Evolutionary conservation across 2,888 invertebrate species (phyloP).

Genomic region (Amblyteles armatorius): DNA sequence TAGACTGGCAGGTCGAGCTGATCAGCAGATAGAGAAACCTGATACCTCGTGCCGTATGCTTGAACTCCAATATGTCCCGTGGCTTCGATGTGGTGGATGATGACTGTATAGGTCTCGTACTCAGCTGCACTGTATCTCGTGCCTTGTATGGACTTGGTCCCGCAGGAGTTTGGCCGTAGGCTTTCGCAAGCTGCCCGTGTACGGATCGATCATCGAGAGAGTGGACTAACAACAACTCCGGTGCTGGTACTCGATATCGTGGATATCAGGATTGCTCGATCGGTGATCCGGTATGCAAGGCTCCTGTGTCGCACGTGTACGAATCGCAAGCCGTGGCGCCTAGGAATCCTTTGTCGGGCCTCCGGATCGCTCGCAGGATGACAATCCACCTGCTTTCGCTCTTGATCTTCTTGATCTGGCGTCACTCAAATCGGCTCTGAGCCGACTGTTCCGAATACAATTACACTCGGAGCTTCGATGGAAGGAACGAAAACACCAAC

Average conservation of each 20-base stretch:
- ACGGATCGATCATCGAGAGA: constrained; percentile 23
- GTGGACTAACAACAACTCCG: neutral
- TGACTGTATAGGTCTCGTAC: constrained; percentile 56
- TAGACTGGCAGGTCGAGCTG: constrained; percentile 52
- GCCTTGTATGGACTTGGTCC: constrained; percentile 25
- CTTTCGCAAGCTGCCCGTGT: constrained; percentile 26
- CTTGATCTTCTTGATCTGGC: too few species aligned
- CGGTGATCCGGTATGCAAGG: too few species aligned
- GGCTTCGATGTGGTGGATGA: constrained; percentile 56
- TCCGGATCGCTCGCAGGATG: too few species aligned
- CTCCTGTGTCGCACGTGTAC: too few species aligned
- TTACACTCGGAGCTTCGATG: too few species aligned
- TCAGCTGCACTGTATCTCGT: constrained; percentile 28
- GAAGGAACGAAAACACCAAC: neutral
- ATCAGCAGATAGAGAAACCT: constrained; percentile 74
- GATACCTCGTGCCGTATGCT: constrained; percentile 75
- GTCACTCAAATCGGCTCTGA: too few species aligned
- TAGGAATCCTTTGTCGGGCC: too few species aligned
- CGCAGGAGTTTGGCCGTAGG: constrained; percentile 38
- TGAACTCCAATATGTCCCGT: constrained; percentile 65
- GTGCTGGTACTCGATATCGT: neutral
- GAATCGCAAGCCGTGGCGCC: too few species aligned
- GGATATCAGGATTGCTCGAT: too few species aligned
- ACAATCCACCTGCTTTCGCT: too few species aligned
- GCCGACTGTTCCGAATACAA: too few species aligned